Evolutionary conservation across 2,113 vertebrate species (phyloP).

Genomic region (Dromaius novaehollandiae): DNA sequence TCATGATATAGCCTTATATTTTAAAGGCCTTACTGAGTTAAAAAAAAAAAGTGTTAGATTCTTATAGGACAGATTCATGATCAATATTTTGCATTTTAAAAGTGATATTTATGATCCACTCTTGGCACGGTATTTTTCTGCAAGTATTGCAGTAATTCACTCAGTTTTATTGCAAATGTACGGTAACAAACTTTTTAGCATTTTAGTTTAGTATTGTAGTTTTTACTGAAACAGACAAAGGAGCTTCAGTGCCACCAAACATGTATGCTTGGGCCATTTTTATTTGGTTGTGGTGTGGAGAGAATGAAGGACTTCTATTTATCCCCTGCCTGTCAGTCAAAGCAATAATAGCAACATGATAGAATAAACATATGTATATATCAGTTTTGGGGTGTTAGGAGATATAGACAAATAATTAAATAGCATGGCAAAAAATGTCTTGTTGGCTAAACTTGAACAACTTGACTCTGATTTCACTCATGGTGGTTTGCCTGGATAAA

Average conservation of each 20-base stretch:
- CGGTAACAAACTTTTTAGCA: not conserved
- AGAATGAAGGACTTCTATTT: not conserved
- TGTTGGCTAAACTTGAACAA: not conserved
- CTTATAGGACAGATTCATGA: not conserved
- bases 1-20: not conserved
- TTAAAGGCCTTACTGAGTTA: not conserved
- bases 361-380: not conserved
- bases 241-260: not conserved
- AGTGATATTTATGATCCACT: not conserved
- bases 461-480: not conserved
- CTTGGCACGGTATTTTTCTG: not conserved
- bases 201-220: not conserved
- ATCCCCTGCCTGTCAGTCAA: not conserved
- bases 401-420: not conserved
- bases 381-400: not conserved
- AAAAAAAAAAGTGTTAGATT: not conserved
- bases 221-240: not conserved
- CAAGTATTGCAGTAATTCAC: not conserved
- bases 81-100: conserved; percentile 12
- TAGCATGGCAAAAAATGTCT: not conserved
- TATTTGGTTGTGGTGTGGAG: not conserved
- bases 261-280: not conserved
- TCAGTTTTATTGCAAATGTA: not conserved
- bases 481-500: not conserved
- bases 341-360: not conserved